A percentile compares a stretch with the other conserved stretches of the same genome.
phyloP scores from a whole-genome alignment of 1,140 invertebrate species.

The Planococcus citri region DNA sequence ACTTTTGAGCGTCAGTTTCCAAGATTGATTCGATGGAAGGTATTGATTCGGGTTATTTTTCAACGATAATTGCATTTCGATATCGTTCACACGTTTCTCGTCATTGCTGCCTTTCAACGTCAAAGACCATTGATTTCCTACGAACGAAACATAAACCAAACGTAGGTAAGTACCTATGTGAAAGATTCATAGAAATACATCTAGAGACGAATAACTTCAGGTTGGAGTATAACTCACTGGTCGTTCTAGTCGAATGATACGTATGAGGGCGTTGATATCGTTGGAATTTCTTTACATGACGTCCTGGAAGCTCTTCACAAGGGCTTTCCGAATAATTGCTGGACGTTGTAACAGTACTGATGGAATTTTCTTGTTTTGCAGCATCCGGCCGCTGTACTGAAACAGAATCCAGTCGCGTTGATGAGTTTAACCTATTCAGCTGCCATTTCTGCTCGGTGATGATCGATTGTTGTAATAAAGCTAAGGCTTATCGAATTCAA shows the following conservation, averaged over 20 bases:
- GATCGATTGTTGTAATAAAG: neutral
- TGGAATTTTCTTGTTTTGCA: neutral
- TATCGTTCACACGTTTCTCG: neutral
- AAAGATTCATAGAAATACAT: neutral
- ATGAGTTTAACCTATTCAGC: no score
- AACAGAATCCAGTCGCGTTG: neutral
- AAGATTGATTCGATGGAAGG: neutral
- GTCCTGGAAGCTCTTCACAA: neutral
- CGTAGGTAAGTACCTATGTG: neutral
- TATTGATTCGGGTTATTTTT: neutral
- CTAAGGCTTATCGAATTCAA: neutral
- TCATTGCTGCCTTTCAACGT: neutral
- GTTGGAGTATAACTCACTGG: no score
- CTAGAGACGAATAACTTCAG: neutral
- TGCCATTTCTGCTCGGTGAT: no score
- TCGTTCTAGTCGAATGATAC: neutral
- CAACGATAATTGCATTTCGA: conserved; percentile 6
- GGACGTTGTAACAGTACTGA: neutral
- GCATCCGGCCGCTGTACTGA: neutral
- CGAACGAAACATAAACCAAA: neutral
- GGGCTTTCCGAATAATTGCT: conserved; percentile 6
- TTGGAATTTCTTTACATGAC: neutral
- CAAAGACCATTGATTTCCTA: neutral
- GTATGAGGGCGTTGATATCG: conserved; percentile 10
- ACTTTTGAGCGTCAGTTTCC: neutral